Conservation (phyloP, 2,888 invertebrate genomes). For the Phlogophora meticulosa region DNA sequence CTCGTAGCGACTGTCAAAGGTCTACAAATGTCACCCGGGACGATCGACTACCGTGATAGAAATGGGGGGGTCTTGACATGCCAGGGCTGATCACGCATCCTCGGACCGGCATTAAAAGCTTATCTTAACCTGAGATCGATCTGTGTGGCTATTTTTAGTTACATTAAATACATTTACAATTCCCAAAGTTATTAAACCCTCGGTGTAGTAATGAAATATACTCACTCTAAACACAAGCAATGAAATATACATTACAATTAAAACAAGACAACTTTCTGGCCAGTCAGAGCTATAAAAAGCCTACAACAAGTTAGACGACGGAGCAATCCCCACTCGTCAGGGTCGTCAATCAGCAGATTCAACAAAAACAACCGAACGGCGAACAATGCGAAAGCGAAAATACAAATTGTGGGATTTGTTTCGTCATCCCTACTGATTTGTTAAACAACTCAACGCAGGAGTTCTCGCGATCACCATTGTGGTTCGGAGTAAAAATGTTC, state of each 20-base stretch:
- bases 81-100: too few species aligned
- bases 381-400: slow-evolving; percentile 63
- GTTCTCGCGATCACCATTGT: slow-evolving; percentile 52
- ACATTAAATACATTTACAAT: not conserved
- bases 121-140: too few species aligned
- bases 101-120: too few species aligned
- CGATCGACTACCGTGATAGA: too few species aligned
- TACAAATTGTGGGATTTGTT: slow-evolving; percentile 72
- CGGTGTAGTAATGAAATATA: not conserved
- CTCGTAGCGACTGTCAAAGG: too few species aligned
- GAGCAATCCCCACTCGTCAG: slow-evolving; percentile 70
- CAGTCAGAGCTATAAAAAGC: slow-evolving; percentile 62
- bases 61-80: too few species aligned
- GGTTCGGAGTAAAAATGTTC: slow-evolving; percentile 55
- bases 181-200: not conserved
- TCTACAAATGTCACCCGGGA: too few species aligned
- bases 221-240: slow-evolving; percentile 28
- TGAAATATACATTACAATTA: slow-evolving; percentile 57
- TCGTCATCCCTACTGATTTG: slow-evolving; percentile 73
- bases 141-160: too few species aligned
- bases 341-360: slow-evolving; percentile 70
- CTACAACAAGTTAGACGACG: slow-evolving; percentile 63
- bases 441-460: slow-evolving; percentile 61
- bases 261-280: slow-evolving; percentile 49
- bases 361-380: slow-evolving; percentile 66